Evolutionary conservation across 2,888 invertebrate species (phyloP), one percentile per base, ranked within the genome.

Genomic region (Alviniconcha strummeri): DNA sequence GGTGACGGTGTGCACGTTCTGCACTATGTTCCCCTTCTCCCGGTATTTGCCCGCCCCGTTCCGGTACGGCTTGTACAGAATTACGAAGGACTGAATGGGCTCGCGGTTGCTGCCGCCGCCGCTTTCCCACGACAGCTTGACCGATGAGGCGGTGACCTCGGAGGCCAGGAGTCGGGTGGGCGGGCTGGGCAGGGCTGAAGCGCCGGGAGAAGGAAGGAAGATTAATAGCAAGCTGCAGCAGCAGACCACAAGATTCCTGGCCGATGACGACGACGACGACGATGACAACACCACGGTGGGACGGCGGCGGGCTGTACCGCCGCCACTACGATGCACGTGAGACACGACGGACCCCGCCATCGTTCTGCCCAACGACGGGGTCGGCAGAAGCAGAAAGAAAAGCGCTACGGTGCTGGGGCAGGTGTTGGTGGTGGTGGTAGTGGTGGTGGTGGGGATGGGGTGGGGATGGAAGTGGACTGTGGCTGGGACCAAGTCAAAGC

Each of bases 51-150:
- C 89, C n/a, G 85, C 88, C 7, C 85, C 86, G 36, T 86, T 97
- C 94, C 97, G 97, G 95, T 98, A 98, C 77, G 98, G 98, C 94
- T 98, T 98, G 95, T 98, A 98, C 94, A 98, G 98, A 91, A 99
- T 97, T 89, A 98, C 97, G 94, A 98, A 99, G 94, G 98, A 98
- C 91, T 97, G 97, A n/a, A 98, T 96, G 64, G 92, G 93, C 91
- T 98, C 98, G 57, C 82, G 82, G 69, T 56, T n/a, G 91, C 87
- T 11, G 88, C 64, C 19, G 75, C 19, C 17, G 78, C 82, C 82
- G 11, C 60, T 67, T 8, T 93, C 93, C 99, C 99, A 99, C 17
- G 97, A 96, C 84, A 99, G 95, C 83, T 97, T 96, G 55, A 99
- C 98, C 4, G 98, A 97, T 52, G 97, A 97, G 9, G 98, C 97